Evolutionary conservation across 2,113 vertebrate genomes (phyloP).

Genomic region (Fulica atra): DNA sequence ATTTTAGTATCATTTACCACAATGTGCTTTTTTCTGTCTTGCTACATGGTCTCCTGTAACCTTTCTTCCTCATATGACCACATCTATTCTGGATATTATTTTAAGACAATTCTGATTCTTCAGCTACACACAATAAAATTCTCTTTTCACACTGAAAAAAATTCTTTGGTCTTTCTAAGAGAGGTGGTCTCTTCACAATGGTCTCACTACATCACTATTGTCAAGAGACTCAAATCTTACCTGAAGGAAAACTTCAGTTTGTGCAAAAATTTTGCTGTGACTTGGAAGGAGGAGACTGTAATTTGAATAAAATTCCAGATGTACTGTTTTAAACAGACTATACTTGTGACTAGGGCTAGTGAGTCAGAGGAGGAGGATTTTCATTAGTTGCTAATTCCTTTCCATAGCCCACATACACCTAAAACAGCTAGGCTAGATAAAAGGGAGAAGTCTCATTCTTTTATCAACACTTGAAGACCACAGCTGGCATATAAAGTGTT

Average conservation of each 20-base stretch:
- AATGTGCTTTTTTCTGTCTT: not conserved
- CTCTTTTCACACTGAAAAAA: not conserved
- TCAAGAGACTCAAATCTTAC: not conserved
- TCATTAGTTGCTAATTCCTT: not conserved
- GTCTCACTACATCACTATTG: not conserved
- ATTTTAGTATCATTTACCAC: not conserved
- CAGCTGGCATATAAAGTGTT: not conserved
- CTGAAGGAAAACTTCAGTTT: not conserved
- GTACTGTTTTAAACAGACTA: not conserved
- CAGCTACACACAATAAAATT: not conserved
- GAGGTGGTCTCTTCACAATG: not conserved
- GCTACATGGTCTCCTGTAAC: not conserved
- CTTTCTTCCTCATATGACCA: not conserved
- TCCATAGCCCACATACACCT: not conserved
- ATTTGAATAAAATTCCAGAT: not conserved
- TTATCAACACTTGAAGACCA: not conserved
- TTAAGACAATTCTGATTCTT: not conserved
- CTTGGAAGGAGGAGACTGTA: not conserved
- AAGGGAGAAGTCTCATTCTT: not conserved
- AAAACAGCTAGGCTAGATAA: not conserved
- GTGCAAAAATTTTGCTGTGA: not conserved
- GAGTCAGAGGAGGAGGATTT: not conserved
- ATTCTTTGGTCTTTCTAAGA: not conserved
- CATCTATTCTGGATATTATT: not conserved
- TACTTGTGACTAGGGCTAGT: not conserved